Evolutionary conservation across 1,140 invertebrate species (phyloP), one percentile per base, ranked within the genome.

Genomic region (Xylocopa sonorina): DNA sequence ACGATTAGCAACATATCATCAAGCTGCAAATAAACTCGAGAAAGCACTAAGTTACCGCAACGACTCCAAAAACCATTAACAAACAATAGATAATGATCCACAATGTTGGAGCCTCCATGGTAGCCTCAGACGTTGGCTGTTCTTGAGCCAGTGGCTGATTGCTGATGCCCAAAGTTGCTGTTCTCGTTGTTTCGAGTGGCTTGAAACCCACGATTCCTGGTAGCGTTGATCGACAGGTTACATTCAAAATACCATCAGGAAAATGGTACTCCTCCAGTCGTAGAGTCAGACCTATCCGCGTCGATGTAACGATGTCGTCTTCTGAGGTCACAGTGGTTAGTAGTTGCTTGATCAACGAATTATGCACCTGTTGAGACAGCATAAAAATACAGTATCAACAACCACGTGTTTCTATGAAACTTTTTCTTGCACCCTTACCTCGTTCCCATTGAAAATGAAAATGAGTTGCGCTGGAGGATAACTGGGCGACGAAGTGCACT

Each of bases 401-500:
- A 38, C 24, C 68, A 38, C 46, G n/a, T 16, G 6, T 46, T 32
- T 50, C 50, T 77, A 46, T 21, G 51, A 71, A 64, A 46, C 51
- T 29, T 29, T 66, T 14, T 16, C 64, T n/a, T n/a, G n/a, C 7
- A n/a, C 43, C 60, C 85, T 96, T 93, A 97, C 96, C 93, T 95
- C 94, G 84, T 95, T 92, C 84, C 95, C 95, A 88, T 97, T 97
- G 85, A 97, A 94, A 85, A 94, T 94, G 93, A 97, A 97, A 34
- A 94, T 94, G 41, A 97, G 93, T 57, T 95, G 93, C 24, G 95
- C 94, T 3, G 95, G 93, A 9, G 97, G 97, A 72, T 95, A 93
- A 62, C 96, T 96, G 1, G 95, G 94, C 21, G 95, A 94, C 16
- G 96, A 96, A 46, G 95, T 95, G 91, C 97, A 98, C 89, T 96